Base-by-base conservation (phyloP, 2,797 vertebrate species). In the Sphenopsis melanotis region DNA sequence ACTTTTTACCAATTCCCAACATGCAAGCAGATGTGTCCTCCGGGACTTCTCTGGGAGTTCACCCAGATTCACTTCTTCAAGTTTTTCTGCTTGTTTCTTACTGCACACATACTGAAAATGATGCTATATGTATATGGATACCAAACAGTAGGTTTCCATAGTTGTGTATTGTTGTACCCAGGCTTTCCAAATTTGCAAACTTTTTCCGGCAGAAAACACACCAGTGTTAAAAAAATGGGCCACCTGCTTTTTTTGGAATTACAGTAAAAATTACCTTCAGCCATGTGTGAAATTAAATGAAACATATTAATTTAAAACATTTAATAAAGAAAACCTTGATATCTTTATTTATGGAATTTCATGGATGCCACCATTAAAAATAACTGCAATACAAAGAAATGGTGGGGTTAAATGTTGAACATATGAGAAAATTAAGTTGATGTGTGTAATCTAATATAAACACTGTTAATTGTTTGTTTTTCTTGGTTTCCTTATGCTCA, bases 381-480 rank as follows among this genome's bases (percentile, higher is more conserved):
- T 39, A 87, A 60, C 4, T 32, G 23, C 41, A 70, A 59, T 59
- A 52, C 21, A 49, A 79, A 75, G 61, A 86, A 59, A 74, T 12
- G 6, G 5, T 27, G 11, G 15, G 20, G 22, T 29, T 83, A 85
- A 87, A 88, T 47, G 24, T 32, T 81, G 65, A 94, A 50, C 17
- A n/a, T 37, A 71, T 30, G 63, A 30, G 47, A 85, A 84, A 87
- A 78, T 44, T 6, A 92, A 69, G 19, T n/a, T 74, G 32, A 70
- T 70, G 21, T 74, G 44, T 89, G 30, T 50, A 87, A 95, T 68
- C 70, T 77, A 89, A 83, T 77, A 77, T 34, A 93, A 95, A 83
- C 30, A 14, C 36, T 70, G 64, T 65, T 94, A 78, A 64, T 89
- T 96, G 91, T 74, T 90, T 89, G 37, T 20, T 83, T 94, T 87